Conservation (phyloP, 2,888 invertebrate species). For the Ypsolopha sequella region DNA sequence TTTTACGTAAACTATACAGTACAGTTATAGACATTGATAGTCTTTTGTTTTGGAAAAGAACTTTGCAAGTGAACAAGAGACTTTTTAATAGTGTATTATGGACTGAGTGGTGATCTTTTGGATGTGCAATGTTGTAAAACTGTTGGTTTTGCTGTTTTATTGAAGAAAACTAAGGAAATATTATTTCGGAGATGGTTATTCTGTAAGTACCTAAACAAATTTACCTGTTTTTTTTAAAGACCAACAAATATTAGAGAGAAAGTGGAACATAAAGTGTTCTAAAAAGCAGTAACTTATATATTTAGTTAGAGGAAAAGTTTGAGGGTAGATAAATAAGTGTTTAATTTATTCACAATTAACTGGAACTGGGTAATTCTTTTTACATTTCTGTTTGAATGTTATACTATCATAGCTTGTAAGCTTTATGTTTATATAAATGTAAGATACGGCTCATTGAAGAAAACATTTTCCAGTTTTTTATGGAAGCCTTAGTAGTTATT, state of each 20-base stretch:
- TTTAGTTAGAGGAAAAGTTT: no score
- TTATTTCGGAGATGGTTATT: constrained; percentile 59
- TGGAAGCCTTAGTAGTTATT: no score
- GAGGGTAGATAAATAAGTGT: no score
- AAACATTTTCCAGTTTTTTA: no score
- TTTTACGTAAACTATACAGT: neutral
- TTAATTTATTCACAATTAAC: no score
- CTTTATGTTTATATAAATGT: no score
- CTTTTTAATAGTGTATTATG: neutral
- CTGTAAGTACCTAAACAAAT: constrained; percentile 51
- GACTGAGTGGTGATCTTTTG: neutral
- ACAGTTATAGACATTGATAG: neutral
- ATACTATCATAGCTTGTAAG: no score
- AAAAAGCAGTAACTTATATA: no score
- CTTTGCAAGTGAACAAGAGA: neutral
- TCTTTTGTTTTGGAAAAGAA: neutral
- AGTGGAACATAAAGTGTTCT: no score
- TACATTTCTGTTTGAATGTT: no score
- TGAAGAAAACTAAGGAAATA: constrained; percentile 3
- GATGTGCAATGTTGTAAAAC: neutral
- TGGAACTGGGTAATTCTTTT: no score
- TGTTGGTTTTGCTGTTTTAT: neutral
- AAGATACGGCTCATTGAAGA: no score
- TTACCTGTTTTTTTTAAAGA: constrained; percentile 1
- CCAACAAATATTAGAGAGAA: neutral